These are phyloP conservation scores for Meriones unguiculatus DNA, from an alignment of 2,113 vertebrate genomes.

Conservation along the genomic window DNA sequence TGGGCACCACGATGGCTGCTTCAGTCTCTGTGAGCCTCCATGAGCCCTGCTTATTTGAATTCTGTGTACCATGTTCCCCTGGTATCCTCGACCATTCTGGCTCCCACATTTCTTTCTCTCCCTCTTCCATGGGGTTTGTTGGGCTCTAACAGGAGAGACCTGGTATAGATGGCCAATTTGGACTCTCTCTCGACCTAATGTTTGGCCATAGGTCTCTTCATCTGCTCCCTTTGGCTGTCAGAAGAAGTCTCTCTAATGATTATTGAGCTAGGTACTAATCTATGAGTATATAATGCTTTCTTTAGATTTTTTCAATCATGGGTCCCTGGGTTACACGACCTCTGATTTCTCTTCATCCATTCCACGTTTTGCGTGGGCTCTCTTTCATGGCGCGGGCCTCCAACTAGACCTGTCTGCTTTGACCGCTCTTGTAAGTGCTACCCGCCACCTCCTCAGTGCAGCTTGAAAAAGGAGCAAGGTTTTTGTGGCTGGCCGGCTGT, in stretches of 20 bases:
- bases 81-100: neutral
- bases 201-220: neutral
- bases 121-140: neutral
- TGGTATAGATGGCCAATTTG: neutral
- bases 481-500: neutral
- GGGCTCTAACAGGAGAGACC: neutral
- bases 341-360: neutral
- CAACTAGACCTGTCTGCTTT: neutral
- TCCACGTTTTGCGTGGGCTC: neutral
- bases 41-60: neutral
- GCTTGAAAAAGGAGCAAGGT: neutral
- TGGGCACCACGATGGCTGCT: neutral
- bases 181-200: neutral
- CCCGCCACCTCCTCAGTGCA: neutral
- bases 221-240: neutral
- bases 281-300: neutral
- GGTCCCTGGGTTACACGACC: neutral
- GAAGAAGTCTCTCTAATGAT: neutral
- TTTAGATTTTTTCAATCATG: neutral
- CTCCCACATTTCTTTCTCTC: neutral
- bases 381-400: neutral
- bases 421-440: neutral
- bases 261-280: neutral
- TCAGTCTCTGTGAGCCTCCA: neutral
- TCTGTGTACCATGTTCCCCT: neutral